Conservation (phyloP, 2,113 vertebrate genomes). For the Rhabdomys dilectus region DNA sequence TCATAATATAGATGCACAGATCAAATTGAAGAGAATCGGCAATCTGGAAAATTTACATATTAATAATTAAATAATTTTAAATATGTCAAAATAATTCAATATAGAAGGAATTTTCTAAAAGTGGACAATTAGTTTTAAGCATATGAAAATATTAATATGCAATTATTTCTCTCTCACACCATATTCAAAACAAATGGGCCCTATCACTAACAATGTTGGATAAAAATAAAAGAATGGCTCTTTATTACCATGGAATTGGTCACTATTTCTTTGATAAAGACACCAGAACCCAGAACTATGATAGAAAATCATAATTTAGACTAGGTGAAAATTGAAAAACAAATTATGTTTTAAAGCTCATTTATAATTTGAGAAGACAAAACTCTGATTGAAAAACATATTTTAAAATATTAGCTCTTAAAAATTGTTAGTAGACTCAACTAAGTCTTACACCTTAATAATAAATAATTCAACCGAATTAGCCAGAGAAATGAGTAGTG, state of each 20-base stretch:
- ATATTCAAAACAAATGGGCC: not conserved
- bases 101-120: not conserved
- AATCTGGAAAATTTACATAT: not conserved
- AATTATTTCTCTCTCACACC: not conserved
- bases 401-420: not conserved
- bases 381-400: not conserved
- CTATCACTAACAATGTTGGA: not conserved
- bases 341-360: not conserved
- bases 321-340: not conserved
- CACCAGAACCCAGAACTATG: too few relatives aligned
- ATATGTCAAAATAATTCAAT: not conserved
- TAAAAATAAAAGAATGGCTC: not conserved
- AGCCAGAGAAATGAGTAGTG: not conserved
- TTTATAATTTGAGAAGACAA: not conserved
- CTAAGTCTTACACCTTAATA: not conserved
- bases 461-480: not conserved
- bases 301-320: not conserved
- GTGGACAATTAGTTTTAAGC: not conserved
- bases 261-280: not conserved
- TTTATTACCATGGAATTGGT: not conserved
- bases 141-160: not conserved
- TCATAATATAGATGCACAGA: not conserved
- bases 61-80: not conserved
- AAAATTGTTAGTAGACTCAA: not conserved
- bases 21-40: not conserved